phyloP scores from a whole-genome alignment of 1,140 invertebrate genomes.

The Pantala flavescens region DNA sequence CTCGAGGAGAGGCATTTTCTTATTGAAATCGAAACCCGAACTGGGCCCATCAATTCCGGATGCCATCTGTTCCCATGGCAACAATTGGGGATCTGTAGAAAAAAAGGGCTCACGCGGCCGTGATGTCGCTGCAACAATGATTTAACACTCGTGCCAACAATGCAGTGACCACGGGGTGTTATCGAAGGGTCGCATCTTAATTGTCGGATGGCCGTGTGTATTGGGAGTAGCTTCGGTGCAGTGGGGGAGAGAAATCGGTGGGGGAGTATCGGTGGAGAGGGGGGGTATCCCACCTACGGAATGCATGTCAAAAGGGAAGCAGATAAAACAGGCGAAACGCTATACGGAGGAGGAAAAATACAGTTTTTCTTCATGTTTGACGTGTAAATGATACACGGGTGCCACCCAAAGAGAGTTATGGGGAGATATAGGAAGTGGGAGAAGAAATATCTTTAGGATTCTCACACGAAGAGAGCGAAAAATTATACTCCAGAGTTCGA shows the following conservation, averaged over 20 bases:
- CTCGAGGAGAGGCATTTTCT: neutral
- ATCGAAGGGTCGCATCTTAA: conserved; percentile 1
- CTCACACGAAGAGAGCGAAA: too few relatives aligned
- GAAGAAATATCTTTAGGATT: neutral
- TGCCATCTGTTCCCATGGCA: neutral
- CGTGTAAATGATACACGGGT: neutral
- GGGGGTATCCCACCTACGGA: neutral
- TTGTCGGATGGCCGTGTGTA: neutral
- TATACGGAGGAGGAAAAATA: neutral
- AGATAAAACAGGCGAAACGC: neutral
- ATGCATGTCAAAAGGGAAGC: neutral
- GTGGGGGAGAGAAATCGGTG: neutral
- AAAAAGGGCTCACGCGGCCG: neutral
- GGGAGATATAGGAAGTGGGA: neutral
- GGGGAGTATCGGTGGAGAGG: neutral
- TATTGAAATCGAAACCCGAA: neutral
- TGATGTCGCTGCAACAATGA: neutral
- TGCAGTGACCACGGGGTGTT: neutral
- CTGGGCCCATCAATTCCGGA: neutral
- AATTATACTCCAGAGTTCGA: too few relatives aligned
- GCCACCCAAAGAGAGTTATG: neutral
- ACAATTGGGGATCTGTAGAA: neutral
- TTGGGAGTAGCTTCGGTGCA: too few relatives aligned
- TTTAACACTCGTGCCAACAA: neutral
- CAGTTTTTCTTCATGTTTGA: neutral